These are phyloP conservation scores for Salpingus planirostris DNA, from an alignment of 2,888 invertebrate genomes.

Conservation along the genomic window DNA sequence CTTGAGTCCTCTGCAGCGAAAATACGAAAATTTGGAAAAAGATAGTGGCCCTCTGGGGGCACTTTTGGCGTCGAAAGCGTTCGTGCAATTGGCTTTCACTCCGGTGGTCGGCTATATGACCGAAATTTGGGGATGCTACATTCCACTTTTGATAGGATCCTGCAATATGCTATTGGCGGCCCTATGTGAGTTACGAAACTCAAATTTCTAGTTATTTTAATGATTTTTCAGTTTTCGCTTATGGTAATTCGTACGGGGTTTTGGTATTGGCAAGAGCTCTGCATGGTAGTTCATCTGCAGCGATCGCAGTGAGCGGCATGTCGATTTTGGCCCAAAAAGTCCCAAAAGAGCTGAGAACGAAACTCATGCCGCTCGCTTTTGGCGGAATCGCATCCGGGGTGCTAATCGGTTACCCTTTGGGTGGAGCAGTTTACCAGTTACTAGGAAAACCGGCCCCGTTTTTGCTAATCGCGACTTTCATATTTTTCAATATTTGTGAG, in stretches of 20 bases:
- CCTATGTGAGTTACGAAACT: conserved; percentile 48
- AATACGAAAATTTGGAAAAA: conserved; percentile 42
- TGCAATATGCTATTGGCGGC: conserved; percentile 58
- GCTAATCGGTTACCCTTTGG: conserved; percentile 72
- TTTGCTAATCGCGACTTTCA: conserved; percentile 54
- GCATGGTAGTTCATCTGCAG: conserved; percentile 74
- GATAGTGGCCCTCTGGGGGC: conserved; percentile 62
- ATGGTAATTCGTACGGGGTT: conserved; percentile 59
- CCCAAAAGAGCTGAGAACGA: conserved; percentile 49
- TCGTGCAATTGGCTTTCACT: conserved; percentile 70
- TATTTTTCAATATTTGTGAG: conserved; percentile 46
- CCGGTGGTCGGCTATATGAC: conserved; percentile 65
- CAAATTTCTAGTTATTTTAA: too few relatives aligned
- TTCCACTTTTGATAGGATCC: conserved; percentile 61
- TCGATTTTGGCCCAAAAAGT: conserved; percentile 61
- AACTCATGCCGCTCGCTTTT: conserved; percentile 71
- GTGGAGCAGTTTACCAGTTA: conserved; percentile 67
- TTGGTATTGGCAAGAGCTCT: conserved; percentile 65
- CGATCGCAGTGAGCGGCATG: conserved; percentile 74
- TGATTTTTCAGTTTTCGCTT: conserved; percentile 62
- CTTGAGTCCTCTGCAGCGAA: conserved; percentile 38
- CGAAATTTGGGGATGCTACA: conserved; percentile 54
- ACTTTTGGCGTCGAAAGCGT: conserved; percentile 66
- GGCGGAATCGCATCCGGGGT: conserved; percentile 77
- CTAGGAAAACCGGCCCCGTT: conserved; percentile 70